A percentile compares a stretch with the other conserved stretches of the same genome.
These are phyloP conservation scores for Cetonia aurata DNA, from an alignment of 2,888 invertebrate species.

Conservation along the genomic window DNA sequence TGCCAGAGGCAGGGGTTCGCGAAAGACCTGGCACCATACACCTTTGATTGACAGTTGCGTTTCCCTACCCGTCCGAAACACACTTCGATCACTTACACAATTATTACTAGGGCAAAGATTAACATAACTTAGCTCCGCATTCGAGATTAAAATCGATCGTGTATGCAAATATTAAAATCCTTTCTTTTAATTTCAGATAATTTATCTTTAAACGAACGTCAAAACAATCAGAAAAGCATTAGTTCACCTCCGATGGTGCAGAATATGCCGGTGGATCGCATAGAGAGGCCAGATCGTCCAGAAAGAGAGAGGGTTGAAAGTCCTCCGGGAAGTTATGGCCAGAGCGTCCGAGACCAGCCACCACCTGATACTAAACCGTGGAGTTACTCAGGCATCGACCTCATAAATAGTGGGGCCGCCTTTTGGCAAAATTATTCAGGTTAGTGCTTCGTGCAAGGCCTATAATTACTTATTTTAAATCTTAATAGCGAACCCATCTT, in stretches of 20 bases:
- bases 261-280: conserved; percentile 38
- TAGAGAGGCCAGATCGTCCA: conserved; percentile 46
- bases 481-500: neutral
- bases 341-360: conserved; percentile 61
- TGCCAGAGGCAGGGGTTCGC: conserved; percentile 46
- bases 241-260: conserved; percentile 50
- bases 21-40: conserved; percentile 18
- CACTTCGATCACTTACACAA: conserved; percentile 49
- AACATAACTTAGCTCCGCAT: conserved; percentile 1
- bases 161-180: neutral
- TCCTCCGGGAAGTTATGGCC: conserved; percentile 58
- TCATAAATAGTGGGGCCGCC: conserved; percentile 87
- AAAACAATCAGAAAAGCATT: conserved; percentile 56
- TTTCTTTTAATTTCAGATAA: conserved; percentile 56
- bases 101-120: conserved; percentile 41
- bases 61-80: conserved; percentile 49
- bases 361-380: conserved; percentile 74
- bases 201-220: conserved; percentile 55
- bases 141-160: neutral
- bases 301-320: conserved; percentile 57
- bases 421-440: conserved; percentile 95
- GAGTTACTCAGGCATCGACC: conserved; percentile 81
- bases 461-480: conserved; percentile 1
- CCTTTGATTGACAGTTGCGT: conserved; percentile 52
- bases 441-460: conserved; percentile 66